These are phyloP conservation scores for Linyphia triangularis DNA, from an alignment of 2,888 invertebrate genomes.

Conservation along the genomic window DNA sequence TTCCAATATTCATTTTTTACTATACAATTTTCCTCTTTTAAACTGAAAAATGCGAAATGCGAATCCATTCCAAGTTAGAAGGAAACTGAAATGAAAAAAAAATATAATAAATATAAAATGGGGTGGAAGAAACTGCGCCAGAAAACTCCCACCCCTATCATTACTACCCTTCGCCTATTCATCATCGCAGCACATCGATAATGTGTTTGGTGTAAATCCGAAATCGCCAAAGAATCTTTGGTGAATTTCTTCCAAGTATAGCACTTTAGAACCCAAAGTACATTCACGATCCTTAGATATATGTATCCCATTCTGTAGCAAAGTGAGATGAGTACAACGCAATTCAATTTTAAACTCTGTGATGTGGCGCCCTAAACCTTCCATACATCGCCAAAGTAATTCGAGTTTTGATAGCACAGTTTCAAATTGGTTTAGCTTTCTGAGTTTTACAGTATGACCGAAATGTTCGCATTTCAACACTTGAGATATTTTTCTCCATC, in stretches of 20 bases:
- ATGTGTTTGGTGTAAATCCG: slow-evolving; percentile 56
- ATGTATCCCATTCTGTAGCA: slow-evolving; percentile 21
- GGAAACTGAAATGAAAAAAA: slow-evolving; percentile 47
- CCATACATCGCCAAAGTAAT: slow-evolving; percentile 41
- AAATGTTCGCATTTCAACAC: slow-evolving; percentile 23
- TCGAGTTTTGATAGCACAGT: slow-evolving; percentile 50
- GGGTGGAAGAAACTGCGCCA: slow-evolving; percentile 12
- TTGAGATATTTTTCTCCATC: slow-evolving; percentile 15
- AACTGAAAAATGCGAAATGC: slow-evolving; percentile 43
- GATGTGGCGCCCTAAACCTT: slow-evolving; percentile 42
- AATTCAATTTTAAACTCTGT: slow-evolving; percentile 47
- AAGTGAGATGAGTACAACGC: slow-evolving; percentile 37
- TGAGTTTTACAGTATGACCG: slow-evolving; percentile 52
- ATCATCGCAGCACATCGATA: slow-evolving; percentile 54
- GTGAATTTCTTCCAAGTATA: slow-evolving; percentile 53
- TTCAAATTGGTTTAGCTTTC: slow-evolving; percentile 51
- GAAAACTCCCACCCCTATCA: slow-evolving; percentile 23
- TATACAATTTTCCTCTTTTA: background rate
- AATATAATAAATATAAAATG: slow-evolving; percentile 29
- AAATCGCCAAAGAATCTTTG: slow-evolving; percentile 60
- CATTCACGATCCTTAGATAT: slow-evolving; percentile 55
- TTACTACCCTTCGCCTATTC: slow-evolving; percentile 34
- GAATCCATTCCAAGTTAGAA: slow-evolving; percentile 21
- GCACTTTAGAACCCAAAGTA: slow-evolving; percentile 61
- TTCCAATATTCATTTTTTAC: background rate